These are phyloP conservation scores for Drosophila sulfurigaster DNA, from an alignment of 1,140 invertebrate species.

Conservation along the genomic window DNA sequence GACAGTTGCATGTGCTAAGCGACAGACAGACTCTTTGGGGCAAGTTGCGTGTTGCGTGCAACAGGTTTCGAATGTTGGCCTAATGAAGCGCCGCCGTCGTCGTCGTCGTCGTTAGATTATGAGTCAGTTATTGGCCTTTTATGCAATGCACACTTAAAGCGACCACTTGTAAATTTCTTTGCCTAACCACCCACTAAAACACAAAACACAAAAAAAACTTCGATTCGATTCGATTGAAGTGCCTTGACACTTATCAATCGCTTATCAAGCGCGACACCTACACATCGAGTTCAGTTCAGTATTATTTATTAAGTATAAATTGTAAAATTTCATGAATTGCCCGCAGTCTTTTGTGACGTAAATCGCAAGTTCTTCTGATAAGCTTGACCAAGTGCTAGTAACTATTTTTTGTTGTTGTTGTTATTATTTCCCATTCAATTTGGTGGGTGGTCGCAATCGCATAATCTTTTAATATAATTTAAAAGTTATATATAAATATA, in stretches of 20 bases:
- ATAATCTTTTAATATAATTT: constrained; percentile 58
- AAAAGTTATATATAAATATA: constrained; percentile 47
- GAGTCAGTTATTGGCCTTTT: constrained; percentile 59
- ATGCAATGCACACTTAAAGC: constrained; percentile 54
- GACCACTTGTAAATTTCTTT: constrained; percentile 26
- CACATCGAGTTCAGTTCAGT: constrained; percentile 20
- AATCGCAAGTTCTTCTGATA: constrained; percentile 54
- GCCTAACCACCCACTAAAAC: constrained; percentile 16
- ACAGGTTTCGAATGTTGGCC: constrained; percentile 66
- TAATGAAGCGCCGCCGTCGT: constrained; percentile 54
- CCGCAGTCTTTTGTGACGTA: constrained; percentile 62
- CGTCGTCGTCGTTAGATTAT: constrained; percentile 21
- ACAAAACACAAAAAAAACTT: constrained; percentile 2
- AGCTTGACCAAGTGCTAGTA: constrained; percentile 40
- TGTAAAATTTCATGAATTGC: constrained; percentile 70
- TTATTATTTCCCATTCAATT: constrained; percentile 27
- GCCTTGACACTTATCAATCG: constrained; percentile 29
- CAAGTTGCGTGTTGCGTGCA: constrained; percentile 43
- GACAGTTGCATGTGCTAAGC: constrained; percentile 65
- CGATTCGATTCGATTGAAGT: constrained; percentile 3
- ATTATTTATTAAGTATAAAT: constrained; percentile 51
- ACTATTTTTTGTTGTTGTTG: neutral
- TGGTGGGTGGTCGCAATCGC: constrained; percentile 68
- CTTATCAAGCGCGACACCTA: constrained; percentile 45
- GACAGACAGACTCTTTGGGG: constrained; percentile 43